Evolutionary conservation across 2,888 invertebrate genomes (phyloP).

Genomic region (Peribatodes rhomboidaria): DNA sequence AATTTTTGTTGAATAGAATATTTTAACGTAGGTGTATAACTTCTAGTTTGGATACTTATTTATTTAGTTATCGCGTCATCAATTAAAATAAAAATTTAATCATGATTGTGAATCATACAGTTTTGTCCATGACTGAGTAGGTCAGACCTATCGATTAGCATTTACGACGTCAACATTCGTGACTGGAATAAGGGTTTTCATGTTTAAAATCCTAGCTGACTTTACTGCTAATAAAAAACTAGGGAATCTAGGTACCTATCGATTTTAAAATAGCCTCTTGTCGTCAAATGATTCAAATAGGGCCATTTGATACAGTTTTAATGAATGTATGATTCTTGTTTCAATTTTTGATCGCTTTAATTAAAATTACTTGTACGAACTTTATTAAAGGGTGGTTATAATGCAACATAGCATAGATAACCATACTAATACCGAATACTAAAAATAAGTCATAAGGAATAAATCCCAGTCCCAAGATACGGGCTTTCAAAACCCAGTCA

Average conservation of each 20-base stretch:
- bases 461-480: too few relatives aligned
- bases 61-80: slow-evolving; percentile 24
- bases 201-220: slow-evolving; percentile 34
- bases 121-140: slow-evolving; percentile 31
- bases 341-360: too few relatives aligned
- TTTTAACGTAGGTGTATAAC: too few relatives aligned
- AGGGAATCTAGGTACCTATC: background rate
- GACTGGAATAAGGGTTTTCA: slow-evolving; percentile 35
- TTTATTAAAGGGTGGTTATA: too few relatives aligned
- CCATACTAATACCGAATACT: too few relatives aligned
- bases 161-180: slow-evolving; percentile 54
- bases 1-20: background rate
- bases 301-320: background rate
- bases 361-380: too few relatives aligned
- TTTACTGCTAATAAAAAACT: background rate
- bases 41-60: background rate
- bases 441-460: too few relatives aligned
- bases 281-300: background rate
- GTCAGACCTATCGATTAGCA: slow-evolving; percentile 49
- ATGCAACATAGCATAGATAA: too few relatives aligned
- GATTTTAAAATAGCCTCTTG: background rate
- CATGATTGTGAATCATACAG: slow-evolving; percentile 22
- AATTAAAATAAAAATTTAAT: slow-evolving; percentile 38
- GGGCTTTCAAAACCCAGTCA: too few relatives aligned
- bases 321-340: too few relatives aligned